Evolutionary conservation across 2,113 vertebrate genomes (phyloP).

Genomic region (Phasianus colchicus): DNA sequence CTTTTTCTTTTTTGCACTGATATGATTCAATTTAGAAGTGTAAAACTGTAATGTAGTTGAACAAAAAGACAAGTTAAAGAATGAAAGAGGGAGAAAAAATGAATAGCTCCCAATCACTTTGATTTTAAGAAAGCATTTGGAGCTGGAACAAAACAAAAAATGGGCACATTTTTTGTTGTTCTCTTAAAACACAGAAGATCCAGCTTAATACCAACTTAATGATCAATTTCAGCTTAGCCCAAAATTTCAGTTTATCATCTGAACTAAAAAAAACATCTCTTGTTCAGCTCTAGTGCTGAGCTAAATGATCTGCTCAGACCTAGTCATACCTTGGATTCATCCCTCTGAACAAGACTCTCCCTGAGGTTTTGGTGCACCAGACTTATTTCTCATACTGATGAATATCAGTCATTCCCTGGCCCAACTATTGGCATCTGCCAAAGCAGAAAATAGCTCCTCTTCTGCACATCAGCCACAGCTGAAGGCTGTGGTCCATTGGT

Average conservation of each 20-base stretch:
- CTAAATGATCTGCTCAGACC: neutral
- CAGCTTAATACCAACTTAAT: neutral
- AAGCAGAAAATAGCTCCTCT: neutral
- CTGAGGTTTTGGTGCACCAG: neutral
- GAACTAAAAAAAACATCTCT: neutral
- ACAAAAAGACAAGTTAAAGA: neutral
- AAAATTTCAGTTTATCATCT: neutral
- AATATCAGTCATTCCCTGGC: neutral
- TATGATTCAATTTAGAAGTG: neutral
- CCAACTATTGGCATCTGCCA: neutral
- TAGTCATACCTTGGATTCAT: neutral
- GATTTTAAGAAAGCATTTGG: neutral
- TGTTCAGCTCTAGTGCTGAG: neutral
- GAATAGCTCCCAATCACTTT: neutral
- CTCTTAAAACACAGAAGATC: neutral
- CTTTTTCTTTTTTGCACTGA: rapidly evolving
- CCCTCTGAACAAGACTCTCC: neutral
- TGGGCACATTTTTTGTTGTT: neutral
- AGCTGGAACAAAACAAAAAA: neutral
- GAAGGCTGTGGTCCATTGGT: neutral
- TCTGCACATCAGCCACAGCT: neutral
- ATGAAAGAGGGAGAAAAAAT: neutral
- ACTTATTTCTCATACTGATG: neutral
- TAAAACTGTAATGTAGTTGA: neutral
- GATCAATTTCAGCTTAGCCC: neutral